Evolutionary conservation across 2,797 vertebrate species (phyloP), one percentile per base, ranked within the genome.

Genomic region (Rhyacichthys aspro): DNA sequence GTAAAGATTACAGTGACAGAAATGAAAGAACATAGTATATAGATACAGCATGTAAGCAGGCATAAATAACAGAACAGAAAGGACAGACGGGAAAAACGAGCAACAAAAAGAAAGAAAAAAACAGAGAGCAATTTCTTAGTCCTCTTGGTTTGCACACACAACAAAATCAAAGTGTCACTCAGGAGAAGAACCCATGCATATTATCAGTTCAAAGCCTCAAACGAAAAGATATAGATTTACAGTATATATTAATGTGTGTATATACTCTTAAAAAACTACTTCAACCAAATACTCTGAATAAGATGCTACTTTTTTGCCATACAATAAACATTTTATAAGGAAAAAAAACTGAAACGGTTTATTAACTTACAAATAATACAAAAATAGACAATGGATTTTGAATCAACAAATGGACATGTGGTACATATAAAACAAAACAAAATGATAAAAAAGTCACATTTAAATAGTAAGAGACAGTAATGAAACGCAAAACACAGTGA

Each of bases 311-410:
- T 94, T 28, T 89, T 94, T 94, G 94, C 94, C 94, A 92, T 95
- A 95, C 94, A 94, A 94, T 95, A 93, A 94, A 92, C 91, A 93
- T 83, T 88, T 90, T 86, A 83, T 86, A 81, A 86, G 76, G 72
- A 83, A 88, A 84, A 84, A 68, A 81, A 71, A 32, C n/a, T 55
- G 49, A 42, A 11, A 79, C 73, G 60, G 86, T 88, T 88, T 89
- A 93, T 95, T 95, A 96, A 96, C 94, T 96, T 95, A 96, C 92
- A 96, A 96, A 96, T 95, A 91, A 95, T 95, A 96, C 93, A 97
- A 96, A 97, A 97, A 97, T 96, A 97, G 94, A 95, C 95, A 91
- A 96, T 94, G 94, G 91, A 92, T 88, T 86, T 83, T 91, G 90
- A 91, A 91, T 93, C 89, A 93, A 93, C 76, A 94, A 94, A 93